These are phyloP conservation scores for Cyanistes caeruleus DNA, from an alignment of 2,113 vertebrate genomes.

Conservation along the genomic window DNA sequence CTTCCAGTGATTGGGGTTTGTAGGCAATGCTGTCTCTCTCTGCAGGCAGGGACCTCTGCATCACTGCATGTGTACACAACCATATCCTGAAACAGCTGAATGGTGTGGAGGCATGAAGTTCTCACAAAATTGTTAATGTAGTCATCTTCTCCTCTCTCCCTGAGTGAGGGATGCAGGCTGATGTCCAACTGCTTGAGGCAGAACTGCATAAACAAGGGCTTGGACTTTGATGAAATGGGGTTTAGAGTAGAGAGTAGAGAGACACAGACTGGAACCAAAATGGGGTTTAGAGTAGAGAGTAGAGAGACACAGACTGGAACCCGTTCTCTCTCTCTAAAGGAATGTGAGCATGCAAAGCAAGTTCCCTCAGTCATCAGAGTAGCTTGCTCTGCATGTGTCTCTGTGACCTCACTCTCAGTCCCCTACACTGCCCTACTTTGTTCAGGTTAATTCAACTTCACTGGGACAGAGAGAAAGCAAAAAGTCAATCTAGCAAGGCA, in stretches of 20 bases:
- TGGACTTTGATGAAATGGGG: neutral
- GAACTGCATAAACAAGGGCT: neutral
- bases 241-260: neutral
- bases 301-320: neutral
- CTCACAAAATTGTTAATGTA: neutral
- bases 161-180: neutral
- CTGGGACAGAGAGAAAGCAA: neutral
- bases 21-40: neutral
- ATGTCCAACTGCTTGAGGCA: neutral
- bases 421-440: neutral
- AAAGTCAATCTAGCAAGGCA: neutral
- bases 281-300: neutral
- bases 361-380: neutral
- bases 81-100: neutral
- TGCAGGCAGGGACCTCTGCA: neutral
- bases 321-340: neutral
- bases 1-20: neutral
- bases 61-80: neutral
- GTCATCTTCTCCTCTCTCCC: neutral
- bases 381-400: neutral
- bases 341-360: neutral
- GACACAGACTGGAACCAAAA: neutral
- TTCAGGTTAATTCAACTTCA: neutral
- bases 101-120: neutral
- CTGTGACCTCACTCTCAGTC: neutral